Base-by-base conservation (phyloP, 2,113 vertebrate genomes). In the Aegithalos caudatus region DNA sequence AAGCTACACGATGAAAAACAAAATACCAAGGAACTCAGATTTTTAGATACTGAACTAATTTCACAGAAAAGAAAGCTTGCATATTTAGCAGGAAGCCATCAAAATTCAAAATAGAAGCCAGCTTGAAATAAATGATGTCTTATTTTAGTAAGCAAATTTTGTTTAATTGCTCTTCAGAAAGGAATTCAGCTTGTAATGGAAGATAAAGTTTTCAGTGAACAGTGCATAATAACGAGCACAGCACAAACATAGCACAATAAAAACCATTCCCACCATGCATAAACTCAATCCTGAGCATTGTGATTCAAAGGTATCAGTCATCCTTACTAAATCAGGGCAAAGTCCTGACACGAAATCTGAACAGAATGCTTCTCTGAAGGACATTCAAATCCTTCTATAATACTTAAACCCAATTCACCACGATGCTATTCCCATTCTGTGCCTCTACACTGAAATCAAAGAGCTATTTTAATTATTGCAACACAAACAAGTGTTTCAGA, bases 51-150 rank as follows among this genome's bases (percentile, higher is more conserved):
- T 54, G 79, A 90, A 65, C 48, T 90, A 48, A 95, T 90, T 94
- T 90, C 81, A 93, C 66, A 93, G 92, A 85, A 86, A 93, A 91
- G 92, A 85, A 93, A 85, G 45, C 70, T 85, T 96, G 92, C 90
- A 76, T 94, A 85, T 91, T 93, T 95, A 95, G 78, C 85, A 95
- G 94, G 53, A 90, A 96, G 54, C 70, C 85, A 94, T 94, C 87
- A 87, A 90, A 90, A 95, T 88, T 91, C 94, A 95, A 96, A 97
- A 95, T 56, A 94, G 74, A 93, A 95, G 31, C 61, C 74, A 88
- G 92, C 70, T 77, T 90, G 90, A 93, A 95, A 96, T 81, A 93
- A 94, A 91, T 60, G n/a, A 94, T 88, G 48, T 82, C 90, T 94
- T 93, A 92, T 95, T 94, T 94, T 91, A 94, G 92, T 69, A 38